Conservation (phyloP, 1,140 invertebrate genomes). For the Lasaia peninsularis region DNA sequence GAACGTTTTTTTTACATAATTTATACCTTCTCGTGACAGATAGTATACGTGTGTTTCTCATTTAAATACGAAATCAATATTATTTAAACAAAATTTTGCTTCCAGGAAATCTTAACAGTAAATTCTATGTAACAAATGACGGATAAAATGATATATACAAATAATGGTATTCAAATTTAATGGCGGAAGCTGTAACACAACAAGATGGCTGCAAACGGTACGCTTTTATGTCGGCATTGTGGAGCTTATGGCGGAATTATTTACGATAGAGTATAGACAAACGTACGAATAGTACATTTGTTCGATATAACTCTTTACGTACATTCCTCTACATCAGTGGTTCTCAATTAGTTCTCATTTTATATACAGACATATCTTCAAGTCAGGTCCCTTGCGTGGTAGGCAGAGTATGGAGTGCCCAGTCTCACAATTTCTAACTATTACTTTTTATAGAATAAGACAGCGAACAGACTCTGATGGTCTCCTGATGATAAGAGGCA, state of each 20-base stretch:
- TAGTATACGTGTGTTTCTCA: too few species aligned
- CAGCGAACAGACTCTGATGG: too few species aligned
- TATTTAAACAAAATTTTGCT: background rate
- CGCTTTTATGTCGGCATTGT: conserved; percentile 5
- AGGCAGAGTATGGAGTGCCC: too few species aligned
- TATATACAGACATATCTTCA: too few species aligned
- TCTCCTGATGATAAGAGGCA: too few species aligned
- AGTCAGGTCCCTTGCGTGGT: too few species aligned
- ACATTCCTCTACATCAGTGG: background rate
- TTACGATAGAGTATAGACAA: conserved; percentile 10
- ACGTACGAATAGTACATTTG: background rate
- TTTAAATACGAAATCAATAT: background rate
- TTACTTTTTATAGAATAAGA: too few species aligned
- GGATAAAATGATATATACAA: background rate
- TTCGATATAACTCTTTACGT: background rate
- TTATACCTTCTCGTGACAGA: too few species aligned
- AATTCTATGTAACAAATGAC: background rate
- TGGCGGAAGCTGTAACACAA: conserved; percentile 8
- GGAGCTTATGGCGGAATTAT: background rate
- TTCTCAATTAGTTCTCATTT: background rate
- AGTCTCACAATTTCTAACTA: too few species aligned
- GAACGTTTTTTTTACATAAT: too few species aligned
- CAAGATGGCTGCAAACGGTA: background rate
- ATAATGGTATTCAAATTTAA: background rate
- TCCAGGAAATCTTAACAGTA: background rate